phyloP scores from a whole-genome alignment of 2,113 vertebrate genomes.

The Sturnira hondurensis region DNA sequence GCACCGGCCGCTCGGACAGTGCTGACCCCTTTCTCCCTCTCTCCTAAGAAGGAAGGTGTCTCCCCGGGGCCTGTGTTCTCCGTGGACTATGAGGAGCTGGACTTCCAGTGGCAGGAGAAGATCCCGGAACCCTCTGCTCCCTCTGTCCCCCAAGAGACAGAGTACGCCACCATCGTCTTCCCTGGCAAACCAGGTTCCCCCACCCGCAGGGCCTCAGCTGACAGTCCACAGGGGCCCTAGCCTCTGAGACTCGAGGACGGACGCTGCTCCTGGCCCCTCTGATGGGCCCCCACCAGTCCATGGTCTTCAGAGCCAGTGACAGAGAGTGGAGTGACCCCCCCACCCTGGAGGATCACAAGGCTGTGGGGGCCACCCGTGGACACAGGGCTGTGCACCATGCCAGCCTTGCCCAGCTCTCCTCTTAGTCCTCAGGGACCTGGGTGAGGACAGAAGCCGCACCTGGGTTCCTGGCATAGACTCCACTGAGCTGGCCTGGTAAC shows the following conservation, averaged over 20 bases:
- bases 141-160: background rate
- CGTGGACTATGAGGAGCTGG: constrained; percentile 63
- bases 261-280: constrained; percentile 69
- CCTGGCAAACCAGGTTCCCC: background rate
- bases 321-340: background rate
- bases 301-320: background rate
- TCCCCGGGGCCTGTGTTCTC: background rate
- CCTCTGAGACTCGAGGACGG: background rate
- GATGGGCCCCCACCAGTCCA: background rate
- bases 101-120: constrained; percentile 63
- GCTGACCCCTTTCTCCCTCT: background rate
- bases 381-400: background rate
- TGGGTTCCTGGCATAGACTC: background rate
- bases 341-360: fast-evolving
- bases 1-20: fast-evolving
- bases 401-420: background rate
- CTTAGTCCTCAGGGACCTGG: background rate
- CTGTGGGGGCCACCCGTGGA: fast-evolving
- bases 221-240: background rate
- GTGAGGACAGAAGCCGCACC: background rate
- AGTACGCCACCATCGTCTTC: constrained; percentile 63
- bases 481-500: background rate
- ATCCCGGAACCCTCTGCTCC: background rate
- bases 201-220: background rate
- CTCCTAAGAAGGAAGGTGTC: constrained; percentile 21